phyloP scores from a whole-genome alignment of 2,888 invertebrate species.

The Spicauda simplicius region DNA sequence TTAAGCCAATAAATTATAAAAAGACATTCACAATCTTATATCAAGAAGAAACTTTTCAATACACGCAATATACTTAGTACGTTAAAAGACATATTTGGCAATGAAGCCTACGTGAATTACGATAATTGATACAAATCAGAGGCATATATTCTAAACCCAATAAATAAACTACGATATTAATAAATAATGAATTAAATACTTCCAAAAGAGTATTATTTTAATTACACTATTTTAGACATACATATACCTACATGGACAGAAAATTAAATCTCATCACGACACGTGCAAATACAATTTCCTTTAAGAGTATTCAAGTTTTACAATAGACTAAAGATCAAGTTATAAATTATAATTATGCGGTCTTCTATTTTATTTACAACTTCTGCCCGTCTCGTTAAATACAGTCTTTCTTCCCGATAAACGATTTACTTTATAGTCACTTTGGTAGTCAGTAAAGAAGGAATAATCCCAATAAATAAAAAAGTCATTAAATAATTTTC shows the following conservation, averaged over 20 bases:
- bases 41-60: slow-evolving; percentile 1
- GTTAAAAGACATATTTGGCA: not conserved
- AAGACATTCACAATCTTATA: slow-evolving; percentile 9
- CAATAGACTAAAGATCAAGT: slow-evolving; percentile 16
- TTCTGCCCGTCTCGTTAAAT: slow-evolving; percentile 23
- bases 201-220: slow-evolving; percentile 27
- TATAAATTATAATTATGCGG: slow-evolving; percentile 9
- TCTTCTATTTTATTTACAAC: slow-evolving; percentile 26
- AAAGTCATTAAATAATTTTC: slow-evolving; percentile 27
- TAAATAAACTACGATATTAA: slow-evolving; percentile 4
- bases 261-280: slow-evolving; percentile 20
- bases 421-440: slow-evolving; percentile 25
- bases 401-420: slow-evolving; percentile 32
- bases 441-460: slow-evolving; percentile 30
- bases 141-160: not conserved
- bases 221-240: slow-evolving; percentile 4
- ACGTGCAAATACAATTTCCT: slow-evolving; percentile 19
- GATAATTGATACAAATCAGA: not conserved
- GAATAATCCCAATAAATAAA: slow-evolving; percentile 35
- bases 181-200: slow-evolving; percentile 16
- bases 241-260: slow-evolving; percentile 22
- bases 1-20: not conserved
- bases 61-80: not conserved
- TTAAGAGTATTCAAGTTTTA: slow-evolving; percentile 25
- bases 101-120: not conserved